Percentiles rank a stretch among this genome's conserved stretches.
Conservation (phyloP, 2,888 invertebrate species). For the Mayetiola destructor region DNA sequence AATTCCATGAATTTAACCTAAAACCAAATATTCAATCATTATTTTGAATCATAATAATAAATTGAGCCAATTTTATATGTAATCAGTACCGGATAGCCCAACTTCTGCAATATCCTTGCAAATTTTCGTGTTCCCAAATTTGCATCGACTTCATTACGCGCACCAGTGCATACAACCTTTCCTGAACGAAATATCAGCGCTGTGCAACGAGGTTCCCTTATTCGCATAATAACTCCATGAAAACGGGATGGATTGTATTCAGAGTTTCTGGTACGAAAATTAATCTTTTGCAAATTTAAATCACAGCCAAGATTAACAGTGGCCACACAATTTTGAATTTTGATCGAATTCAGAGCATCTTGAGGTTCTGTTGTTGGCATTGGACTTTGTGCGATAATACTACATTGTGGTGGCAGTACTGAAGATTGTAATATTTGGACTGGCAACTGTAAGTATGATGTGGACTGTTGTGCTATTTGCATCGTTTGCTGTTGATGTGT, state of each 20-base stretch:
- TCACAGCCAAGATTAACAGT: constrained; percentile 61
- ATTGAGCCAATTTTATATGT: too few relatives aligned
- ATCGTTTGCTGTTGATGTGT: constrained; percentile 22
- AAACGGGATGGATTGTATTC: constrained; percentile 73
- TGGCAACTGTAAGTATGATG: not conserved
- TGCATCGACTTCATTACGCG: constrained; percentile 62
- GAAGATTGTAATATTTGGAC: not conserved
- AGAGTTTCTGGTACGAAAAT: constrained; percentile 63
- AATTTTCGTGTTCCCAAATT: constrained; percentile 66
- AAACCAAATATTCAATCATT: constrained; percentile 24
- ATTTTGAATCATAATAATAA: not conserved
- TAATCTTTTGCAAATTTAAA: constrained; percentile 56
- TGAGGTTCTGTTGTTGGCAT: constrained; percentile 38
- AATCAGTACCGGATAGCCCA: constrained; percentile 48
- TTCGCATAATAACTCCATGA: constrained; percentile 70
- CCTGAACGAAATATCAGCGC: constrained; percentile 59
- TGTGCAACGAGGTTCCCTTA: constrained; percentile 61
- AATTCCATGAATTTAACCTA: constrained; percentile 70
- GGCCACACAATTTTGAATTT: constrained; percentile 63
- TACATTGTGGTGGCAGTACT: constrained; percentile 35
- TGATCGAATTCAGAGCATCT: constrained; percentile 45
- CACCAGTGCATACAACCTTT: constrained; percentile 69
- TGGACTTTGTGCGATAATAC: constrained; percentile 40
- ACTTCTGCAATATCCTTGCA: constrained; percentile 66
- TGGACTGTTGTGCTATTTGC: constrained; percentile 25